Conservation (phyloP, 2,113 vertebrate genomes). For the Castor canadensis region DNA sequence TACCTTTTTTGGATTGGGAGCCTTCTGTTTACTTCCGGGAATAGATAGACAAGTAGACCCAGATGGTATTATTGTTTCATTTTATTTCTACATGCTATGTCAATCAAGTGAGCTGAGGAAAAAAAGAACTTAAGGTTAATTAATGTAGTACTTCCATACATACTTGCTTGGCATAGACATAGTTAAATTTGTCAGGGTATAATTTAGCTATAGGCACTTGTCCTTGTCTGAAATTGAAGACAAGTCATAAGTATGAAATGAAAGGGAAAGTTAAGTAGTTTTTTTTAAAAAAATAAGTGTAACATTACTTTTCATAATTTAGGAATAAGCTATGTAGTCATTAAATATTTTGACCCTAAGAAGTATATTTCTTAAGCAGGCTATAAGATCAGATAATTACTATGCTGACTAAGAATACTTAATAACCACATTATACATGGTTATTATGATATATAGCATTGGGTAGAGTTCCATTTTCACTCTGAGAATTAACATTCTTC, state of each 20-base stretch:
- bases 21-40: not conserved
- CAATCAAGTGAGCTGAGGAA: not conserved
- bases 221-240: constrained; percentile 25
- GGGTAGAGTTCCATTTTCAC: constrained; percentile 14
- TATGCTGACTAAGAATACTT: constrained; percentile 37
- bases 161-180: not conserved
- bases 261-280: not conserved
- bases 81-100: not conserved
- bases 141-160: not conserved
- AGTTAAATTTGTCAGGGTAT: constrained; percentile 45
- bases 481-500: constrained; percentile 41
- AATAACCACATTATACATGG: constrained; percentile 11
- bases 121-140: not conserved
- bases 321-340: not conserved
- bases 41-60: not conserved
- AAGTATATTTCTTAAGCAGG: constrained; percentile 28
- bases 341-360: constrained; percentile 53
- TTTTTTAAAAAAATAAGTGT: not conserved
- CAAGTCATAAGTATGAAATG: not conserved
- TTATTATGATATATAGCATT: not conserved
- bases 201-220: constrained; percentile 7
- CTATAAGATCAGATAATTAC: constrained; percentile 57
- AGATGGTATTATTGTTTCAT: not conserved
- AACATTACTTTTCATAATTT: constrained; percentile 33
- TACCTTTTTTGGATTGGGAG: not conserved